Percentiles rank a stretch among this genome's conserved stretches.
Conservation (phyloP, 1,140 invertebrate genomes). For the Pemphigus obesinymphae region DNA sequence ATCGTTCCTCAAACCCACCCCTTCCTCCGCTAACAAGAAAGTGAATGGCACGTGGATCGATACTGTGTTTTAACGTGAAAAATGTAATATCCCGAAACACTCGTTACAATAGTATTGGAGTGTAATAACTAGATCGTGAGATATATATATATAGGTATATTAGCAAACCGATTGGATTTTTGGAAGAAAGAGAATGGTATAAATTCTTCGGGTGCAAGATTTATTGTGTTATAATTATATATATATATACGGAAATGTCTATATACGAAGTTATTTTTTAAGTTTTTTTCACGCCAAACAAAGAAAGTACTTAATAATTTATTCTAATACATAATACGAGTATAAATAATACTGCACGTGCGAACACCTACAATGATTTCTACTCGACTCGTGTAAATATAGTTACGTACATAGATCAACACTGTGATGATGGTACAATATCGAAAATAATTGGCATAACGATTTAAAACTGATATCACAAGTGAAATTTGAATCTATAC, state of each 20-base stretch:
- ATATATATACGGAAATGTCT: background rate
- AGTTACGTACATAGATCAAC: too few species aligned
- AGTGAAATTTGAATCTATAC: too few species aligned
- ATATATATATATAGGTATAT: too few species aligned
- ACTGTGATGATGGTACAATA: too few species aligned
- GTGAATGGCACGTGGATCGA: background rate
- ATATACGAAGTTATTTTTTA: background rate
- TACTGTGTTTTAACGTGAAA: background rate
- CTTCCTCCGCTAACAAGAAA: too few species aligned
- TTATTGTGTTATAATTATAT: background rate
- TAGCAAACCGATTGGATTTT: background rate
- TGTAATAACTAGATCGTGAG: background rate
- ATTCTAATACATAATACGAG: background rate
- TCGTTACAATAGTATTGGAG: background rate
- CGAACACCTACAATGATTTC: background rate
- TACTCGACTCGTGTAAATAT: background rate
- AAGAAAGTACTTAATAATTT: background rate
- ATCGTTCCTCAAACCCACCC: too few species aligned
- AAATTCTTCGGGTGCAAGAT: background rate
- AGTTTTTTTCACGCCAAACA: background rate
- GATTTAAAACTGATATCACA: too few species aligned
- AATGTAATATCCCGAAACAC: background rate
- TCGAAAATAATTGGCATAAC: too few species aligned
- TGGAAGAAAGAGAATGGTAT: slow-evolving; percentile 1
- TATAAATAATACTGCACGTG: too few species aligned